These are phyloP conservation scores for Globodera ellingtonae DNA, from an alignment of 1,140 invertebrate species.

Conservation along the genomic window DNA sequence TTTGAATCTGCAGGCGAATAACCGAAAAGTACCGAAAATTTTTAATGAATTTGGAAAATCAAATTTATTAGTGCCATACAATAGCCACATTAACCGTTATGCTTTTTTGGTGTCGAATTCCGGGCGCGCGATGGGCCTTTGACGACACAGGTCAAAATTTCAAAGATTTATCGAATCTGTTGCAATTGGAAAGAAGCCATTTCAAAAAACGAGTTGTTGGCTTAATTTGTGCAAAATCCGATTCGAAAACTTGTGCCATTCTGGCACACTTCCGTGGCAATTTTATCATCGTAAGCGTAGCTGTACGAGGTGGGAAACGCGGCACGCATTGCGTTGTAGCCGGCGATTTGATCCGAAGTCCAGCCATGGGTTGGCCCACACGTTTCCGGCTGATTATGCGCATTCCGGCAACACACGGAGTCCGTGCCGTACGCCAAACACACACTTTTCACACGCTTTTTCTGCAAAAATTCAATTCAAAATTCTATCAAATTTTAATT, in stretches of 20 bases:
- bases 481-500: not conserved
- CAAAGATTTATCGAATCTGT: no score
- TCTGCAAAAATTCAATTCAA: not conserved
- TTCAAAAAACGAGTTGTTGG: no score
- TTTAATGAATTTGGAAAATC: no score
- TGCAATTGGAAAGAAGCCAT: no score
- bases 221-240: not conserved
- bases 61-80: no score
- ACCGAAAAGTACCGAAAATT: no score
- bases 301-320: slow-evolving; percentile 2
- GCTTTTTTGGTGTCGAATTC: no score
- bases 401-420: slow-evolving; percentile 4
- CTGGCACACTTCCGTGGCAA: not conserved
- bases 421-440: slow-evolving; percentile 14
- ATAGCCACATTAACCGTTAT: no score
- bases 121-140: no score
- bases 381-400: not conserved
- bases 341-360: not conserved
- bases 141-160: no score
- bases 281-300: slow-evolving; percentile 23
- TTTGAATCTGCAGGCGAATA: no score
- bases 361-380: slow-evolving; percentile 3
- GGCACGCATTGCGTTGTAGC: slow-evolving; percentile 4
- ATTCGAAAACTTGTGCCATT: not conserved
- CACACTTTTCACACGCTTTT: slow-evolving; percentile 18